Base-by-base conservation (phyloP, 1,140 invertebrate species). In the Zaprionus nigranus region DNA sequence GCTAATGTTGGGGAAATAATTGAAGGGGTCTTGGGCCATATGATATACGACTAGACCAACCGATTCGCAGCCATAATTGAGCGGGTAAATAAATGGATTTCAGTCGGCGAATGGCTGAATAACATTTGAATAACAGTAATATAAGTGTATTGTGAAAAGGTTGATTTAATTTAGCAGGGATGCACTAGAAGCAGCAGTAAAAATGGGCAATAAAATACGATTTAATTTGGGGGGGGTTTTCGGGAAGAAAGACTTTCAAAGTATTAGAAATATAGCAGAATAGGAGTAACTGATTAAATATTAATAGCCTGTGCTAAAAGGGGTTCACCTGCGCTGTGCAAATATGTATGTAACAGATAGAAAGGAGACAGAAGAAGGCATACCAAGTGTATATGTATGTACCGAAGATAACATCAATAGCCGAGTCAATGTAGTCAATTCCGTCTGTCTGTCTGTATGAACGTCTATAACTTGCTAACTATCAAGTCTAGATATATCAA, bases 41-140 rank as follows among this genome's bases (percentile, higher is more conserved):
- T 75, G 72, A 75, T 59, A 75, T 70, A 70, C 59, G 66, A 49
- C 51, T 43, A 43, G 54, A 38, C 22, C 20, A 59, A 73, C 28
- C 20, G 58, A 46, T 61, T 56, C 17, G 12, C 36, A 20, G 49
- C 64, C 46, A 38, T 49, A 74, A 74, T 70, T 69, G 53, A 75
- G 66, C 20, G 34, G 51, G 9, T 51, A 51, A 63, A 46, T 51
- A 51, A 51, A 51, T 51, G 12, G 46, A 11, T 51, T 51, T 56
- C 36, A 22, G 5, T n/a, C 15, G 30, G 40, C 22, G 26, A 46
- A 54, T 13, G 54, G 49, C 7, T 17, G 26, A 22, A 38, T 38
- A n/a, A 26, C 12, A 66, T 72, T 72, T 72, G 22, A 53, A 53
- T 58, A 43, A 43, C 40, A n/a, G 20, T 62, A 62, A 70, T 62